Conservation (phyloP, 2,888 invertebrate genomes). For the Hirtodrosophila histrioides region DNA sequence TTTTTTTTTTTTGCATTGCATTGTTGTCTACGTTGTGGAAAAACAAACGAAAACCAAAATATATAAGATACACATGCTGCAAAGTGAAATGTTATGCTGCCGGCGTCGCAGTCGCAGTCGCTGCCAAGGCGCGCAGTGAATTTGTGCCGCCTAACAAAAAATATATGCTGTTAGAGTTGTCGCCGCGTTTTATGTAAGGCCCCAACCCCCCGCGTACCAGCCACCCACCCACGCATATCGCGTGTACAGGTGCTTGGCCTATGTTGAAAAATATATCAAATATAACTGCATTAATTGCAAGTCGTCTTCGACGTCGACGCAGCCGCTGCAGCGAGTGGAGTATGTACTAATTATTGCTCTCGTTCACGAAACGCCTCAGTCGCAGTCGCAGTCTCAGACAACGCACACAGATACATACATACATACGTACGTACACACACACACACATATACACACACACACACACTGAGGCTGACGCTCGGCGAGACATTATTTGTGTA, state of each 20-base stretch:
- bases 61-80: constrained; percentile 53
- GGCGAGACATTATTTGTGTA: constrained; percentile 63
- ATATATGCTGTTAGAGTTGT: constrained; percentile 62
- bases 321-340: constrained; percentile 57
- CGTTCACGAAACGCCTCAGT: constrained; percentile 66
- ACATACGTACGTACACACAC: constrained; percentile 10
- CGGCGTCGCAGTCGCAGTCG: constrained; percentile 55
- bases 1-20: constrained; percentile 34
- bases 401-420: constrained; percentile 9
- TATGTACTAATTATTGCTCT: constrained; percentile 68
- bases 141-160: constrained; percentile 62
- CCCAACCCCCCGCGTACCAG: constrained; percentile 11
- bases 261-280: constrained; percentile 12
- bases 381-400: constrained; percentile 42
- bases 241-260: constrained; percentile 52
- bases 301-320: constrained; percentile 34
- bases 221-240: constrained; percentile 19
- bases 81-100: constrained; percentile 64
- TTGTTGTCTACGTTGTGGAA: constrained; percentile 4
- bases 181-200: constrained; percentile 58
- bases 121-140: constrained; percentile 57
- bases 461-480: constrained; percentile 55
- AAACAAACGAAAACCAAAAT: constrained; percentile 11
- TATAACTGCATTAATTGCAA: constrained; percentile 41
- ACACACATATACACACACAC: constrained; percentile 33